Evolutionary conservation across 1,140 invertebrate species (phyloP), one percentile per base, ranked within the genome.

Genomic region (Orussus abietinus): DNA sequence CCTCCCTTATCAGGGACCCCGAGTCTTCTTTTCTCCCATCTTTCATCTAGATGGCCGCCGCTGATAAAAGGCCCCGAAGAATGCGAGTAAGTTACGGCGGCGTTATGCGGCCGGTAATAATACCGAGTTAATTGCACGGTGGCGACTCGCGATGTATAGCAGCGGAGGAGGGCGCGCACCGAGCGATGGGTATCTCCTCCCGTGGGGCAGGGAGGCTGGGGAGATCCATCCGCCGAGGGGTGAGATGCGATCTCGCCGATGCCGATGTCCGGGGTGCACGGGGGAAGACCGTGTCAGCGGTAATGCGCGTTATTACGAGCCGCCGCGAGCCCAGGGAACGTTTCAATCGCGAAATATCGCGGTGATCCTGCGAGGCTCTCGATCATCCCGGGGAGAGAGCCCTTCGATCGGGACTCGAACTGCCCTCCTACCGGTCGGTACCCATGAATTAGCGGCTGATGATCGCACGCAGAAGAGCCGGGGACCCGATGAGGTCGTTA

Each of bases 51-150:
- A n/a, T n/a, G n/a, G n/a, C n/a, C n/a, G n/a, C n/a, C n/a, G n/a
- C n/a, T n/a, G n/a, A n/a, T n/a, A n/a, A n/a, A n/a, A n/a, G 19
- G 13, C 17, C 33, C n/a, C 21, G 15, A 14, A 33, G 35, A 43
- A 18, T 42, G 41, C 44, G 50, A 49, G 42, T 43, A 49, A 55
- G 45, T 57, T 50, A 45, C 42, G 41, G 38, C 9, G 42, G 25
- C 39, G 51, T 62, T 63, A 55, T 55, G 35, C 36, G 42, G 38
- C 33, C 25, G 42, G 47, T 49, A 60, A 58, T 63, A 62, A 60
- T 58, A 58, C 53, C 51, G 42, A 51, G 38, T 55, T 63, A 63
- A 65, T 63, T 65, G 59, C 46, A 51, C 33, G 41, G 36, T 51
- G 38, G 42, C 46, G 40, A 48, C 45, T 20, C 15, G 17, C 42